Evolutionary conservation across 2,797 vertebrate species (phyloP).

Genomic region (Pelobates cultripes): DNA sequence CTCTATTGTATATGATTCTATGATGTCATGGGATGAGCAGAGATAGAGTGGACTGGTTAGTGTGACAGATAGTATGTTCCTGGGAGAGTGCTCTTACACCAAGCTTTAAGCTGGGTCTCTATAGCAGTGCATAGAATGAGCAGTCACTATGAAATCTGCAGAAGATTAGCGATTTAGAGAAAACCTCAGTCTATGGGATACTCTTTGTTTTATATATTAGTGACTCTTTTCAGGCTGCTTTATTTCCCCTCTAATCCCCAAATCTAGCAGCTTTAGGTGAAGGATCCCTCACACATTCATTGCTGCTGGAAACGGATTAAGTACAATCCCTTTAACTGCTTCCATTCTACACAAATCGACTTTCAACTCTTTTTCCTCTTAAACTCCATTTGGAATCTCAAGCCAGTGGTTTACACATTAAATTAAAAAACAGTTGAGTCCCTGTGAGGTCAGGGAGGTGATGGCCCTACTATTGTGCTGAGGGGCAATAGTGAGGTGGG

Average conservation of each 20-base stretch:
- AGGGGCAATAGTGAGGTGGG: constrained; percentile 22
- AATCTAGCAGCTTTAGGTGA: constrained; percentile 76
- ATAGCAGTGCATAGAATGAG: constrained; percentile 47
- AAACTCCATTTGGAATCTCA: constrained; percentile 50
- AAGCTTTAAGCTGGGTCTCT: constrained; percentile 26
- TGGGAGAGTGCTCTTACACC: constrained; percentile 19
- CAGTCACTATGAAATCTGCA: constrained; percentile 52
- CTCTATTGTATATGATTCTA: too few relatives aligned
- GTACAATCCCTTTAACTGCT: constrained; percentile 85
- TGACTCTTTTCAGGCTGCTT: constrained; percentile 73
- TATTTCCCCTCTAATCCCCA: constrained; percentile 66
- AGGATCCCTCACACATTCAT: constrained; percentile 83
- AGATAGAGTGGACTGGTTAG: constrained; percentile 30
- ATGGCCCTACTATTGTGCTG: constrained; percentile 31
- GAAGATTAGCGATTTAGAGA: constrained; percentile 58
- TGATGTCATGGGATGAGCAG: constrained; percentile 1
- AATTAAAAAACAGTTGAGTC: constrained; percentile 52
- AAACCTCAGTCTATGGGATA: constrained; percentile 70
- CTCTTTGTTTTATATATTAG: constrained; percentile 75
- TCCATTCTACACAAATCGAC: constrained; percentile 92
- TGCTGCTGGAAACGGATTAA: constrained; percentile 87
- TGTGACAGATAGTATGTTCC: neutral
- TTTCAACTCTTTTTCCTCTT: constrained; percentile 85
- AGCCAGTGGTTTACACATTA: constrained; percentile 57
- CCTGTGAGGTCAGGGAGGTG: constrained; percentile 48